Base-by-base conservation (phyloP, 2,888 invertebrate species). In the Acronicta psi region DNA sequence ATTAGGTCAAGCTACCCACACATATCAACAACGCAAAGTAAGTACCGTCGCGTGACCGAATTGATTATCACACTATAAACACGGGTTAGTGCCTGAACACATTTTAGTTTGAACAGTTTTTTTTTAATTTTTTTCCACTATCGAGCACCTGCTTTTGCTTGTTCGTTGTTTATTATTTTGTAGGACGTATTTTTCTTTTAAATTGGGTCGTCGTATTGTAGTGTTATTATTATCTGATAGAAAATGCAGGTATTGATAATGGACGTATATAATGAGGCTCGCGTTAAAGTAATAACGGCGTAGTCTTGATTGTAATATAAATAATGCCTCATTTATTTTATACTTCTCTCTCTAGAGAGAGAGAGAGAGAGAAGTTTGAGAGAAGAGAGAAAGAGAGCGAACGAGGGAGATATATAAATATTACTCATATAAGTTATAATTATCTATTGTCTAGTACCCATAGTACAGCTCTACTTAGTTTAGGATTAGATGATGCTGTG, bases 31-130 rank as follows among this genome's bases (percentile, higher is more conserved):
- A n/a, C 34, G 2, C n/a, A 34, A 13, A 31, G 29, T 29, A 52
- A 44, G 20, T 23, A 38, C 38, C 14, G 54, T 88, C 77, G 87
- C 87, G 88, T 88, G 87, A 83, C 84, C 54, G 61, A 78, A 80
- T 84, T 86, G 82, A 87, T 89, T 88, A 88, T 84, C 85, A 85
- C 86, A 76, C 82, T 47, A 80, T 87, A 87, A 87, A 84, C 81
- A 83, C 65, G 62, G 72, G 75, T 76, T 77, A 79, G 75, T 71
- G 67, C 75, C 69, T 60, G 56, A 60, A 63, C 62, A 73, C 59
- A 73, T 82, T 81, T 75, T 71, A 74, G 58, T 67, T 37, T 60
- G 59, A 65, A 77, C 69, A 64, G 67, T 68, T 74, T 81, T 84
- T 80, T 73, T 6, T 68, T 73, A 18, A 71, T 73, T 77, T 69